These are phyloP conservation scores for Mantis religiosa DNA, from an alignment of 2,888 invertebrate genomes.

Conservation along the genomic window DNA sequence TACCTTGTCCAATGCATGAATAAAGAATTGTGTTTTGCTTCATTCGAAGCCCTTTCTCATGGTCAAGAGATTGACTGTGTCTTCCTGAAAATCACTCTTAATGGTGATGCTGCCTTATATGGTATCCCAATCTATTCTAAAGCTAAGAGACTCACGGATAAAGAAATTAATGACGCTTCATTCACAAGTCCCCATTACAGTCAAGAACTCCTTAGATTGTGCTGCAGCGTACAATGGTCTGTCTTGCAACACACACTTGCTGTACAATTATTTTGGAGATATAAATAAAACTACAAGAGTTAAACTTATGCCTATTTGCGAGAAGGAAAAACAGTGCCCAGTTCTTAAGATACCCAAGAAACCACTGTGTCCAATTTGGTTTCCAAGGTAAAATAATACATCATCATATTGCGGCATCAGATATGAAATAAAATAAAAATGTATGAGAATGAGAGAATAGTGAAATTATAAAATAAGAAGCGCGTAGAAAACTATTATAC, in stretches of 20 bases:
- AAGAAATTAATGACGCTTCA: slow-evolving; percentile 8
- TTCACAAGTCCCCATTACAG: neutral
- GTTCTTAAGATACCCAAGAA: neutral
- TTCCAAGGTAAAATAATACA: neutral
- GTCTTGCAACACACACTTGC: neutral
- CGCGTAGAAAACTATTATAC: no score
- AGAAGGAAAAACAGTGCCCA: neutral
- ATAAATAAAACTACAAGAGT: neutral
- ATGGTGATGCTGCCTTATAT: neutral
- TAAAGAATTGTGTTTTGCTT: neutral
- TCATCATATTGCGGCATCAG: no score
- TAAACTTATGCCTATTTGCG: neutral
- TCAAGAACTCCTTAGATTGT: neutral
- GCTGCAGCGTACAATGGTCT: neutral
- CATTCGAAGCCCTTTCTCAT: neutral
- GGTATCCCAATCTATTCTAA: neutral
- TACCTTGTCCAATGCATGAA: neutral
- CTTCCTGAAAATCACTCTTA: neutral
- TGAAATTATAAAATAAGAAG: no score
- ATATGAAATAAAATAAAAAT: no score
- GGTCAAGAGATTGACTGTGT: neutral
- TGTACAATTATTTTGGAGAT: neutral
- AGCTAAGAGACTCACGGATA: neutral
- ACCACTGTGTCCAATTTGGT: neutral
- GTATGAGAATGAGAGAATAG: no score